Evolutionary conservation across 2,888 invertebrate genomes (phyloP).

Genomic region (Hylaea fasciaria): DNA sequence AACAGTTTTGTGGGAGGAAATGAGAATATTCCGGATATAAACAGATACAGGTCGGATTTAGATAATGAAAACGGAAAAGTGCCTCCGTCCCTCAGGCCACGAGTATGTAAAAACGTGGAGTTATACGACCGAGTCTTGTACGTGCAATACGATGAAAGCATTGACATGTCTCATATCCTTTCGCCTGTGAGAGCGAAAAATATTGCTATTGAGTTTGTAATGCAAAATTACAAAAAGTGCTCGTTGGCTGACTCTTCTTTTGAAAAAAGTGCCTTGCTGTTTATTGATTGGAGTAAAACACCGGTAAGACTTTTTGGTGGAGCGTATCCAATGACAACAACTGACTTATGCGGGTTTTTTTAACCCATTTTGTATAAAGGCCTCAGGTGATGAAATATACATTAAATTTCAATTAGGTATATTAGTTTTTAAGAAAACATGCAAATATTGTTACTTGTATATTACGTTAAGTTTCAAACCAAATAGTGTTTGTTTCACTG

Average conservation of each 20-base stretch:
- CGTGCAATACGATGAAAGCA: constrained; percentile 70
- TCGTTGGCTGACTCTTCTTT: constrained; percentile 63
- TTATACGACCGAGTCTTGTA: constrained; percentile 63
- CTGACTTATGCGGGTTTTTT: constrained; percentile 85
- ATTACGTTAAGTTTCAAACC: too few species aligned
- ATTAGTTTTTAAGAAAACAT: too few species aligned
- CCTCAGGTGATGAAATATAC: too few species aligned
- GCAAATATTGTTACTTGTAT: too few species aligned
- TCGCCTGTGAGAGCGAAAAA: constrained; percentile 69
- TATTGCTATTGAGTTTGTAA: constrained; percentile 67
- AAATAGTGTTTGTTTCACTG: too few species aligned
- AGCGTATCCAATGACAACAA: constrained; percentile 85
- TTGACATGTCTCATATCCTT: constrained; percentile 65
- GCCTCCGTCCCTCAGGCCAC: constrained; percentile 61
- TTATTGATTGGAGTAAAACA: constrained; percentile 88
- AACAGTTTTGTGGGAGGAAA: constrained; percentile 70
- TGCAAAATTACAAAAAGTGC: constrained; percentile 73
- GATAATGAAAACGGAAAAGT: constrained; percentile 52
- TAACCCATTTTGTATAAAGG: constrained; percentile 39
- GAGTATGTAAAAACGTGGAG: constrained; percentile 70
- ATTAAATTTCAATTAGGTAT: too few species aligned
- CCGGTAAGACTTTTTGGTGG: constrained; percentile 88
- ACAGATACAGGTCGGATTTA: constrained; percentile 66
- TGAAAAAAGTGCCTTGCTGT: constrained; percentile 58
- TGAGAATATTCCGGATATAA: constrained; percentile 70